Base-by-base conservation (phyloP, 2,888 invertebrate species). In the Lysandra bellargus region DNA sequence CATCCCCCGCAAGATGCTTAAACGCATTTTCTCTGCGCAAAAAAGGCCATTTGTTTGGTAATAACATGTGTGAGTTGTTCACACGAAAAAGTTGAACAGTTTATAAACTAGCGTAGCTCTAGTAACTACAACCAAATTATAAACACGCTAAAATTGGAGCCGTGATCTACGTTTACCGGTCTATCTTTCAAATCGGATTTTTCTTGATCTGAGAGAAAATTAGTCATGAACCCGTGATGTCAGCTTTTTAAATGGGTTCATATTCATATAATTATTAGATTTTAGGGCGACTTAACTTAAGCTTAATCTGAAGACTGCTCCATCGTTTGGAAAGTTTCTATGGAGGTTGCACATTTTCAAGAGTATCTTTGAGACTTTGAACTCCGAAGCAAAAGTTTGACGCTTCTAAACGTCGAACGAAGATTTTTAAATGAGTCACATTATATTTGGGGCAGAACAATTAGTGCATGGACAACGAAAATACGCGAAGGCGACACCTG, bases 391-490 rank as follows among this genome's bases (percentile, higher is more conserved):
- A 33, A 14, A 72, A 72, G 12, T 72, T n/a, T 73, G 17, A 73
- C 37, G 7, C 44, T 9, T 74, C 4, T 14, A 30, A 49, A 75
- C 14, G 23, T 75, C 53, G 23, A 74, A 44, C 7, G 40, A 74
- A 74, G 40, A n/a, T 74, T 40, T 40, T 49, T 30, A 75, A 75
- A 49, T 75, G 75, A 49, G 49, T 44, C 49, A 49, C 44, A 49
- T 23, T 75, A 49, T 75, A 75, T 75, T 75, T 75, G 75, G 75
- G 49, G 30, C 75, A 75, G 75, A 75, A 75, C 75, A 75, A 75
- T 75, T 75, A 75, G 78, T 78, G 57, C 78, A 78, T 78, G 61
- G 49, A 61, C 60, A 61, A 60, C 78, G 37, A 61, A 78, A 78
- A 78, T 78, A 78, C 60, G 7, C 5, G 60, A 78, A 75, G 75